phyloP scores from a whole-genome alignment of 2,888 invertebrate genomes.

The Alsophila aescularia region DNA sequence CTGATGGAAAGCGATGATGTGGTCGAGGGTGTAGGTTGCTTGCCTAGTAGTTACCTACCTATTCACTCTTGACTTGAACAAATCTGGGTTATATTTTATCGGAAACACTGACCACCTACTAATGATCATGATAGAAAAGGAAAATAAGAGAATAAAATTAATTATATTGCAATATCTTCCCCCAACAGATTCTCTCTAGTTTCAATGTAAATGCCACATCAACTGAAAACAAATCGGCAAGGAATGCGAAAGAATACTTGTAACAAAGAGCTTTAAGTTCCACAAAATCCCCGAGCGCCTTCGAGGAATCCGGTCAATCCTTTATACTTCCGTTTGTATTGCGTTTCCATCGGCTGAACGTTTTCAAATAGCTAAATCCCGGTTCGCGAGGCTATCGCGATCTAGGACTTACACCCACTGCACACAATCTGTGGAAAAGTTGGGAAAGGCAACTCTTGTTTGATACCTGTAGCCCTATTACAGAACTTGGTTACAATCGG shows the following conservation, averaged over 20 bases:
- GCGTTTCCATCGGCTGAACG: slow-evolving; percentile 33
- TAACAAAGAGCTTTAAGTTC: slow-evolving; percentile 25
- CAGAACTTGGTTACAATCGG: too few species aligned
- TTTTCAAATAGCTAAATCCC: slow-evolving; percentile 33
- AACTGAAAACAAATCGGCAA: slow-evolving; percentile 27
- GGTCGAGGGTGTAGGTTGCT: too few species aligned
- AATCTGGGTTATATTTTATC: too few species aligned
- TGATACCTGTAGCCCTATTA: too few species aligned
- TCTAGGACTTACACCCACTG: not conserved
- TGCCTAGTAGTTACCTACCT: too few species aligned
- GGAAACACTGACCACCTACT: too few species aligned
- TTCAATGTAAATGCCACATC: slow-evolving; percentile 16
- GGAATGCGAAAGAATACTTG: slow-evolving; percentile 31
- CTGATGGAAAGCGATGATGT: too few species aligned
- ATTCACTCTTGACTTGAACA: too few species aligned
- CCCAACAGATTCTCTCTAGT: slow-evolving; percentile 8
- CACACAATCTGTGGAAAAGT: too few species aligned
- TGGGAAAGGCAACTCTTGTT: too few species aligned
- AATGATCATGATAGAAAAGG: too few species aligned
- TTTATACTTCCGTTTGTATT: slow-evolving; percentile 37
- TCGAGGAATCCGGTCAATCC: slow-evolving; percentile 31
- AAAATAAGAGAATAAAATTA: not conserved
- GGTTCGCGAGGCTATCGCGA: slow-evolving; percentile 1
- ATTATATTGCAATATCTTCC: not conserved
- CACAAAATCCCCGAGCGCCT: slow-evolving; percentile 21